phyloP scores from a whole-genome alignment of 1,140 invertebrate species.

The Lepeophtheirus salmonis region DNA sequence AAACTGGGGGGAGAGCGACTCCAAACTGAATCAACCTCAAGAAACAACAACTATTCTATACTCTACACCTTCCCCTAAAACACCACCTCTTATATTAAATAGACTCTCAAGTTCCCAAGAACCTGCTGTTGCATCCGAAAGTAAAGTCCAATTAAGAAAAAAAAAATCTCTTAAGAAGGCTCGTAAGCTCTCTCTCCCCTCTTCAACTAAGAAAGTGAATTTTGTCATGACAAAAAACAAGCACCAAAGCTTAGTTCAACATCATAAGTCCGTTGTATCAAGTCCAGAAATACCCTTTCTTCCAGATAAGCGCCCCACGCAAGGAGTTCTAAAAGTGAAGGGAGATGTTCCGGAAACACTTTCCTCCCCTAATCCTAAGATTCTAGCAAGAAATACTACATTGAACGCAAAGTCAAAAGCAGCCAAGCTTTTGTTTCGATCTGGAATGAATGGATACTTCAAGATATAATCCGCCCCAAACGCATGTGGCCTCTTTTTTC shows the following conservation, averaged over 20 bases:
- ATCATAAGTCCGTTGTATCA: not conserved
- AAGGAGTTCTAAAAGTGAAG: constrained; percentile 12
- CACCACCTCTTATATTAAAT: no score
- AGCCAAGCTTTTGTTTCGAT: not conserved
- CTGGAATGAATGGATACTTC: not conserved
- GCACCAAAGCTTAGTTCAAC: not conserved
- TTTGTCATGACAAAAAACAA: constrained; percentile 3
- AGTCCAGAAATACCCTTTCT: constrained; percentile 4
- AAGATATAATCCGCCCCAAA: not conserved
- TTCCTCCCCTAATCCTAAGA: not conserved
- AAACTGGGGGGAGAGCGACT: no score
- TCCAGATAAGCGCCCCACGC: constrained; percentile 5
- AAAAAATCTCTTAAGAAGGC: no score
- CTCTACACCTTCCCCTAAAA: no score
- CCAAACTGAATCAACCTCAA: no score
- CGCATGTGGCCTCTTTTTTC: no score
- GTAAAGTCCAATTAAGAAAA: no score
- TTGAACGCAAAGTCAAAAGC: not conserved
- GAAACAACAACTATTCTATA: no score
- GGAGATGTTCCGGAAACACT: not conserved
- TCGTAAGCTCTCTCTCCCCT: not conserved
- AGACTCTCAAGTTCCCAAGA: no score
- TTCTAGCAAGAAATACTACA: not conserved
- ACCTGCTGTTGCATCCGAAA: no score
- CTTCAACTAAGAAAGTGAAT: constrained; percentile 1